A percentile compares a stretch with the other conserved stretches of the same genome.
Evolutionary conservation across 2,888 invertebrate genomes (phyloP).

Genomic region (Amiota communis): DNA sequence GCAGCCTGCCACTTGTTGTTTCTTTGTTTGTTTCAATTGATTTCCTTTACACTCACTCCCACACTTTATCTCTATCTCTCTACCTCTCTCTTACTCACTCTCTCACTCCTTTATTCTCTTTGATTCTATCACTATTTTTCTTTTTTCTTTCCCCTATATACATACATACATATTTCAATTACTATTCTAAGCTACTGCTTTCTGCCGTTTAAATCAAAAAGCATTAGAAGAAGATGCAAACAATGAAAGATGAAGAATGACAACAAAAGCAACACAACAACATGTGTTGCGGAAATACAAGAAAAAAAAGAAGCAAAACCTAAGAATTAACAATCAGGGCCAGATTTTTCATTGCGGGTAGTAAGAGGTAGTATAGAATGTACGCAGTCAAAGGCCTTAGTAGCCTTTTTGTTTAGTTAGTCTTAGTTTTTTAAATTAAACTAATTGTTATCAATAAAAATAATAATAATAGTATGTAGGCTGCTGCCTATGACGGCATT

Average conservation of each 20-base stretch:
- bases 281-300: constrained; percentile 65
- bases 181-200: not conserved
- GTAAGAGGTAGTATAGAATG: too few species aligned
- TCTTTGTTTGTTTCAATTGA: not conserved
- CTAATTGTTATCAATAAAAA: too few species aligned
- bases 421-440: too few species aligned
- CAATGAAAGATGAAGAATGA: too few species aligned
- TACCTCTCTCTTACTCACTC: not conserved
- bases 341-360: not conserved
- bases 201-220: not conserved
- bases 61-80: not conserved
- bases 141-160: not conserved
- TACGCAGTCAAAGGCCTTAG: too few species aligned
- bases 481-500: too few species aligned
- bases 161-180: too few species aligned
- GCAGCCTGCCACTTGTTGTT: constrained; percentile 16
- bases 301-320: constrained; percentile 18
- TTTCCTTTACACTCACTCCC: not conserved
- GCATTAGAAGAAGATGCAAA: constrained; percentile 15
- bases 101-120: too few species aligned
- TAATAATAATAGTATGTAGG: too few species aligned
- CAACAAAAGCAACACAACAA: constrained; percentile 34
- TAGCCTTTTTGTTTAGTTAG: too few species aligned
- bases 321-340: constrained; percentile 40
- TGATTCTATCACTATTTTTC: too few species aligned